phyloP scores from a whole-genome alignment of 1,140 invertebrate species.

The Euglossa dilemma region DNA sequence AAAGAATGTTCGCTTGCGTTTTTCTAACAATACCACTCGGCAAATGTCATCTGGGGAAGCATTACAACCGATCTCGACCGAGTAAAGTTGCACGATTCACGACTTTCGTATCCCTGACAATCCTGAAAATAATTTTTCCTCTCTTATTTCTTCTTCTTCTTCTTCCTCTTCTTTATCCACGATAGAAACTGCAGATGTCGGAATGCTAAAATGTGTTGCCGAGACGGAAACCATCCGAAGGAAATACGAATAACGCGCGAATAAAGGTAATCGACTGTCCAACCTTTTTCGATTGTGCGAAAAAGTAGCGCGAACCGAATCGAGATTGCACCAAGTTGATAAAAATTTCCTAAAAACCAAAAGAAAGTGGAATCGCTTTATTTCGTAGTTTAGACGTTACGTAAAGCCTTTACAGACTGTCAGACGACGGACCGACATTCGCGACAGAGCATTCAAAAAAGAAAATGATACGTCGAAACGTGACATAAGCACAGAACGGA shows the following conservation, averaged over 20 bases:
- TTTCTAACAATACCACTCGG: not conserved
- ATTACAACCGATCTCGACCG: not conserved
- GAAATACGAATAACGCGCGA: not conserved
- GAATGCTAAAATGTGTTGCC: not conserved
- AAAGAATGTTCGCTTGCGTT: conserved; percentile 22
- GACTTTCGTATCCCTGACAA: not conserved
- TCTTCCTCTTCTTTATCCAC: conserved; percentile 10
- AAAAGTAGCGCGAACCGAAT: not conserved
- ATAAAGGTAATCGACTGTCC: not conserved
- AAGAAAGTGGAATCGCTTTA: not conserved
- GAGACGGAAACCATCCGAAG: not conserved
- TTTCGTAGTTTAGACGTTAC: not conserved
- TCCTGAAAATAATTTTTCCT: not conserved
- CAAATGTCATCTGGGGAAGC: not conserved
- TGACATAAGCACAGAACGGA: not conserved
- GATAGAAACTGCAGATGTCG: not conserved
- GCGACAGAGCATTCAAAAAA: not conserved
- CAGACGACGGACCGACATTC: not conserved
- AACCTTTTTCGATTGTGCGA: not conserved
- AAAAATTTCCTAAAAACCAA: not conserved
- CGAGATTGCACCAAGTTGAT: not conserved
- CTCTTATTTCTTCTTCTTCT: not conserved
- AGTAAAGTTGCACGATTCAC: not conserved
- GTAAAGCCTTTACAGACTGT: not conserved
- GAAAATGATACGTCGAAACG: conserved; percentile 2